A percentile compares a stretch with the other conserved stretches of the same genome.
Conservation (phyloP, 2,113 vertebrate genomes). For the Neopipo cinnamomea region DNA sequence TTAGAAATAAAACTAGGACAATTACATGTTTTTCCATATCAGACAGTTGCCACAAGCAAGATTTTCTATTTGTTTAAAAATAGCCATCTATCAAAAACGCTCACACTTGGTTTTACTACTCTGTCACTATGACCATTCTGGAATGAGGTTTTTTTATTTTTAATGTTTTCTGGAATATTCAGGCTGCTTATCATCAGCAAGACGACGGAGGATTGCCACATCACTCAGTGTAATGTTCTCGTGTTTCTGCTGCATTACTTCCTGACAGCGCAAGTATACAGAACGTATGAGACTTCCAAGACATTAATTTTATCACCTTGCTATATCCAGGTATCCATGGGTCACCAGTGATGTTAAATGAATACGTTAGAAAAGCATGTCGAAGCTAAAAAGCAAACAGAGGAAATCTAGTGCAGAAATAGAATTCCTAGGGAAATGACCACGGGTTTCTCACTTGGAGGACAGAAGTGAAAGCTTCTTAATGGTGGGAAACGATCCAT, state of each 20-base stretch:
- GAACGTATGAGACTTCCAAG: background rate
- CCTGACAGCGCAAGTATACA: background rate
- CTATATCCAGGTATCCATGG: background rate
- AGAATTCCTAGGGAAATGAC: background rate
- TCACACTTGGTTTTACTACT: background rate
- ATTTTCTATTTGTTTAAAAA: background rate
- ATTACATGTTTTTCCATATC: background rate
- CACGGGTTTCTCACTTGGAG: background rate
- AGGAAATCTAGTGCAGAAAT: background rate
- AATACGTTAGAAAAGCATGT: background rate
- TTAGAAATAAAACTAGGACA: background rate
- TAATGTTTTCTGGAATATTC: background rate
- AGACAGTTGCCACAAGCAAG: background rate
- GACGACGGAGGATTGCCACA: background rate
- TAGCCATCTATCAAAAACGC: accelerated
- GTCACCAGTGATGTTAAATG: background rate
- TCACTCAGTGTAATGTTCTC: background rate
- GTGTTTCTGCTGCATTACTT: background rate
- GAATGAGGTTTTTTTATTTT: background rate
- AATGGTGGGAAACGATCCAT: accelerated
- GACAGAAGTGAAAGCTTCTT: background rate
- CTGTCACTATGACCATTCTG: background rate
- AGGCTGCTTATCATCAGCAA: background rate
- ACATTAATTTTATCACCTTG: background rate
- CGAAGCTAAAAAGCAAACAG: background rate